Conservation (phyloP, 2,888 invertebrate genomes). For the Malacosoma neustria region DNA sequence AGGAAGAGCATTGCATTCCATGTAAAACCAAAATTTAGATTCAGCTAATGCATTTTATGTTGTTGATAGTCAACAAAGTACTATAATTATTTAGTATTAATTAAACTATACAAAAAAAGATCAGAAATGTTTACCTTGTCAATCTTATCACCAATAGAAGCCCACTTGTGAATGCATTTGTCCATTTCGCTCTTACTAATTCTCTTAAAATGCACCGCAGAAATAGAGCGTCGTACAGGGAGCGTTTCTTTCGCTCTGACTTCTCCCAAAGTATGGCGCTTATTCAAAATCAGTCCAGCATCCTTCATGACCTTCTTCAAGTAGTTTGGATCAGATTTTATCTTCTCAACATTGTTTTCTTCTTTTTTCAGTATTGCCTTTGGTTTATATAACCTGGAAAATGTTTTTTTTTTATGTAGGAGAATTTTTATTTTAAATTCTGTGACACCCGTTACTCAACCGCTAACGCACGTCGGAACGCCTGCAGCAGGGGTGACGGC, state of each 20-base stretch:
- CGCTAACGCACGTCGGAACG: no score
- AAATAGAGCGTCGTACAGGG: constrained; percentile 53
- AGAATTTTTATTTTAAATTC: no score
- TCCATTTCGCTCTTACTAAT: constrained; percentile 40
- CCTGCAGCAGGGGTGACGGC: no score
- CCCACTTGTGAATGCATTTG: constrained; percentile 57
- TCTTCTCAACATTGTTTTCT: constrained; percentile 26
- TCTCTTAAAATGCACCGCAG: constrained; percentile 62
- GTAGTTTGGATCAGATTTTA: constrained; percentile 36
- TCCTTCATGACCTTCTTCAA: constrained; percentile 36
- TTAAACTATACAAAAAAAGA: no score
- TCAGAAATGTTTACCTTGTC: constrained; percentile 27
- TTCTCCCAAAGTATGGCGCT: constrained; percentile 37
- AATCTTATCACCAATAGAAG: constrained; percentile 54
- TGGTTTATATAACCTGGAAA: background rate
- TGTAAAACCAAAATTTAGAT: no score
- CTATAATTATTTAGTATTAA: no score
- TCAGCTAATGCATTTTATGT: no score
- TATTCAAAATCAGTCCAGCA: constrained; percentile 31
- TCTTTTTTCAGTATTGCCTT: constrained; percentile 4
- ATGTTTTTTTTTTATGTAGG: no score
- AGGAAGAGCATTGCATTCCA: no score
- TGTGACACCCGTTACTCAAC: no score
- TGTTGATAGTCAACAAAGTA: no score
- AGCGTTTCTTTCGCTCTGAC: constrained; percentile 14